These are phyloP conservation scores for Rhimphoctona megacephalus DNA, from an alignment of 2,888 invertebrate genomes.

Conservation along the genomic window DNA sequence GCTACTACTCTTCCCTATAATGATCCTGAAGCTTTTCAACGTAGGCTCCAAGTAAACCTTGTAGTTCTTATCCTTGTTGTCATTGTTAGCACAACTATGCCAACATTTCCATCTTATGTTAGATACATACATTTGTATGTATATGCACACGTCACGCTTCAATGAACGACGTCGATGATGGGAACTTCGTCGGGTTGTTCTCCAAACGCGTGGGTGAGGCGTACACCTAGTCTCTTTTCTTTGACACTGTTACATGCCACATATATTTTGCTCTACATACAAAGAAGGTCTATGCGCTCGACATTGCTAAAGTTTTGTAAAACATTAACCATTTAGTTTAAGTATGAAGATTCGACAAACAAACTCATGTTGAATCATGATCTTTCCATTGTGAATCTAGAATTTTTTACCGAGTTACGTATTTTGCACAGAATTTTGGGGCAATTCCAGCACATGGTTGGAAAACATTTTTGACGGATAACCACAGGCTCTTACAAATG, in stretches of 20 bases:
- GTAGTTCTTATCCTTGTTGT: conserved; percentile 22
- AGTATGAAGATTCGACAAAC: no score
- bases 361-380: not conserved
- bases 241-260: conserved; percentile 17
- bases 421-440: no score
- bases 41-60: conserved; percentile 3
- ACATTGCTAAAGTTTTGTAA: no score
- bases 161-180: conserved; percentile 11
- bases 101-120: not conserved
- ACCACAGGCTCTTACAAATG: no score
- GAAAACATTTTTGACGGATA: no score
- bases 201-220: conserved; percentile 29
- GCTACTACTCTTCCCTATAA: not conserved
- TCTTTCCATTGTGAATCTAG: no score
- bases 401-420: no score
- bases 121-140: conserved; percentile 29
- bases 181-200: conserved; percentile 30
- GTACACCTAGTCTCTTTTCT: conserved; percentile 14
- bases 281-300: not conserved
- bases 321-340: no score
- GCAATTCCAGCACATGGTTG: not conserved
- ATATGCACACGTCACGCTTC: conserved; percentile 9
- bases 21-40: not conserved
- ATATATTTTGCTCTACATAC: not conserved
- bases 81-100: not conserved